Evolutionary conservation across 2,113 vertebrate genomes (phyloP).

Genomic region (Macrotus californicus): DNA sequence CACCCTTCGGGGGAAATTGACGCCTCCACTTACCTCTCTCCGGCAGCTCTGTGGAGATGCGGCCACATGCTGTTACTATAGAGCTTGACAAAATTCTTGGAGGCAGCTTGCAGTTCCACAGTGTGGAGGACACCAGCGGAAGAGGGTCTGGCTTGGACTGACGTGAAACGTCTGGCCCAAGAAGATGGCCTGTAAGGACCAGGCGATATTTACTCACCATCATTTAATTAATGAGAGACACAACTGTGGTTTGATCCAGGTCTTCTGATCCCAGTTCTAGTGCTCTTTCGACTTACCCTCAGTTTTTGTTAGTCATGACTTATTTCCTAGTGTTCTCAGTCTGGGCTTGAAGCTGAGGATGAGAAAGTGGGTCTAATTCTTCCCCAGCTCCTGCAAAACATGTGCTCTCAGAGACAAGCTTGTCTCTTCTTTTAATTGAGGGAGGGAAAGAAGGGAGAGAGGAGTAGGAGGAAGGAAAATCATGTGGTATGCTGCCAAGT

Average conservation of each 20-base stretch:
- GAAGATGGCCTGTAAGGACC: not conserved
- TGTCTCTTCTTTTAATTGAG: not conserved
- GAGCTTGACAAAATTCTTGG: not conserved
- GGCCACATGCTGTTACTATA: not conserved
- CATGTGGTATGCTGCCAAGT: not conserved
- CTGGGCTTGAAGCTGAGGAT: not conserved
- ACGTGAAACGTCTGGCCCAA: not conserved
- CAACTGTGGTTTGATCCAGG: not conserved
- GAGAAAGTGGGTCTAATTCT: not conserved
- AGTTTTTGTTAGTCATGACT: not conserved
- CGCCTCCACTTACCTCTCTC: not conserved
- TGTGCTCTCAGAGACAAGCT: not conserved
- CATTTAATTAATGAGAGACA: not conserved
- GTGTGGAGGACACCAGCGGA: not conserved
- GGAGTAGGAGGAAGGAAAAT: not conserved
- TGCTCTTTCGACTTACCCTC: not conserved
- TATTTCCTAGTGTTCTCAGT: not conserved
- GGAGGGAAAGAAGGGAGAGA: not conserved
- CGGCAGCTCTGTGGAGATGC: not conserved
- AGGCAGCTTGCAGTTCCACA: not conserved
- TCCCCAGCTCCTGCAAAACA: not conserved
- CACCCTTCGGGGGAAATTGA: not conserved
- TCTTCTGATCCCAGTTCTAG: not conserved
- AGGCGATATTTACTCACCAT: not conserved
- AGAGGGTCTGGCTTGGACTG: not conserved